Base-by-base conservation (phyloP, 1,140 invertebrate species). In the Drosophila jambulina region DNA sequence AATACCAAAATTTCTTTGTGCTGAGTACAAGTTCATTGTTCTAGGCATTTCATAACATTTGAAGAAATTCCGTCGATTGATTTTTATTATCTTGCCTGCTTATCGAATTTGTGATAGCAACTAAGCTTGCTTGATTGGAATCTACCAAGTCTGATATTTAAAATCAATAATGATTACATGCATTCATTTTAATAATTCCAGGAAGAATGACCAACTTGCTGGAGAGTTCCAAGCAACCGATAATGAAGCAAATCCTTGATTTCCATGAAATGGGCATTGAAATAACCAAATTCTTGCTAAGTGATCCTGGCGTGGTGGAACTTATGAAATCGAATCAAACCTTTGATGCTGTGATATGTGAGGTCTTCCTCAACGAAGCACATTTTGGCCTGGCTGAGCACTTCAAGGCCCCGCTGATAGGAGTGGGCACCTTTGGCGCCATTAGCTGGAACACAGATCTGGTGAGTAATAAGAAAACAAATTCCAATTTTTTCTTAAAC, bases 341-440 rank as follows among this genome's bases (percentile, higher is more conserved):
- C 0, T 93, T 82, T 21, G 92, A 93, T 64, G 87, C 84, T 3
- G 87, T 93, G 9, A 91, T 93, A 29, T 57, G 56, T 19, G 92
- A 93, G 69, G 71, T 92, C 19, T 93, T 93, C 36, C 71, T 92
- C 0, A 81, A 83, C 15, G 92, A 93, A 58, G 86, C 92, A 0
- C 68, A 82, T 1, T 81, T 91, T 15, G 92, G 92, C 8, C 25
- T 93, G 6, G 91, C 82, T 1, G 81, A 93, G 21, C 80, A 91
- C 25, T 93, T 92, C 21, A 87, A 92, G 36, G 92, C 91, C 1
- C 88, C 92, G 0, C 72, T 93, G 1, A 92, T 93, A n/a, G 91
- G 83, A 10, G 8, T 93, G 1, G 78, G 88, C 15, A 90, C 92
- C 1, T 92, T 93, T 57, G 92, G 92, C 0, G 86, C 91, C 25